These are phyloP conservation scores for Contarinia nasturtii DNA, from an alignment of 1,140 invertebrate species.

Conservation along the genomic window DNA sequence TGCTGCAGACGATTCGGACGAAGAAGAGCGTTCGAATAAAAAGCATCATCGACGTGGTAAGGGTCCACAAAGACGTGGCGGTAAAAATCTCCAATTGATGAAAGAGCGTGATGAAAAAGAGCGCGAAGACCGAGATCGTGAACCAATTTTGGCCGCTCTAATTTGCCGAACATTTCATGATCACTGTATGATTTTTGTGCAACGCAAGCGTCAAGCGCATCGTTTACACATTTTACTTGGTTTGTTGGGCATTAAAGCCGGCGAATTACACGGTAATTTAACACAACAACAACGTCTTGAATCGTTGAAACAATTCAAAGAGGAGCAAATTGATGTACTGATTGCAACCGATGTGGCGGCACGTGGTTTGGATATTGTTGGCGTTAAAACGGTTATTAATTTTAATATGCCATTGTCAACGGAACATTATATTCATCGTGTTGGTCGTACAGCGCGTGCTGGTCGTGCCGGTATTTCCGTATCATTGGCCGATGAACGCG, in stretches of 20 bases:
- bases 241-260: slow-evolving; percentile 66
- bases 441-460: slow-evolving; percentile 86
- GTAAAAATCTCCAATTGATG: too few species aligned
- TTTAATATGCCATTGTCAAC: slow-evolving; percentile 85
- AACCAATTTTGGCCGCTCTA: slow-evolving; percentile 76
- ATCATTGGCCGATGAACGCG: slow-evolving; percentile 81
- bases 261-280: slow-evolving; percentile 89
- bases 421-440: slow-evolving; percentile 88
- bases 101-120: slow-evolving; percentile 5
- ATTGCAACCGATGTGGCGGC: slow-evolving; percentile 94
- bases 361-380: slow-evolving; percentile 87
- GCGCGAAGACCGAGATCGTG: slow-evolving; percentile 48
- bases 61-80: too few species aligned
- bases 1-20: too few species aligned
- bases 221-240: slow-evolving; percentile 78
- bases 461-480: slow-evolving; percentile 79
- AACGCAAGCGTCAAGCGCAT: slow-evolving; percentile 89
- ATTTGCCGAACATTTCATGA: slow-evolving; percentile 86
- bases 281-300: slow-evolving; percentile 83
- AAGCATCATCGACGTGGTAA: too few species aligned
- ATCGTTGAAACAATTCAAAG: slow-evolving; percentile 73
- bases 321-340: slow-evolving; percentile 75
- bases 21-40: too few species aligned
- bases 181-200: slow-evolving; percentile 86
- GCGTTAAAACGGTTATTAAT: slow-evolving; percentile 93